Base-by-base conservation (phyloP, 2,113 vertebrate genomes). In the Grammomys dolichurus region DNA sequence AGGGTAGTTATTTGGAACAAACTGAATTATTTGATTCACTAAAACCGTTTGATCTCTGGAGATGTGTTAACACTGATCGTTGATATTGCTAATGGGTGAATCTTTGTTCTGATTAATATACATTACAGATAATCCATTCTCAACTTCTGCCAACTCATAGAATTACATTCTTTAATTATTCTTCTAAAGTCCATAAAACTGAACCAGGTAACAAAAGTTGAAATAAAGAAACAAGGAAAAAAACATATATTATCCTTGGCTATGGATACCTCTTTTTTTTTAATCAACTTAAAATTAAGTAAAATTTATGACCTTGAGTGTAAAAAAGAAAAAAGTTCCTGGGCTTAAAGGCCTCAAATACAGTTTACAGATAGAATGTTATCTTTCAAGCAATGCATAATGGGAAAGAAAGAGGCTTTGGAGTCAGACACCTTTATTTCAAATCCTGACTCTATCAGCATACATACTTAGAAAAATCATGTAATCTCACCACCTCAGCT, bases 1-100 rank as follows among this genome's bases (percentile, higher is more conserved):
- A 91, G 95, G 98, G 97, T 89, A 36, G 75, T 98, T 97, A 96
- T 69, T 78, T 97, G 76, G 95, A 56, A 11, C 90, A 94, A 96
- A 81, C 48, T 72, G 36, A 90, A 78, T 90, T 94, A 91, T 93
- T 96, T 91, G 76, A 78, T 56, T 92, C 31, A 48, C 75, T 91
- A 36, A 72, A 97, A 92, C 65, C 7, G 43, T 46, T 54, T 81
- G 48, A 63, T 93, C 72, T 90, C 67, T 93, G 72, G 81, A 54
- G 56, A 63, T 95, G 48, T 89, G 36, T 94, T 96, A 86, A 76
- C 46, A 13, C 7, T 28, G 82, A 72, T 82, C 54, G 43, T 93
- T 87, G 54, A 70, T 89, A 12, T 97, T 93, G 87, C 69, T 91
- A 58, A 75, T 90, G 48, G 96, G 40, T 95, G 43, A 91, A 46